phyloP scores from a whole-genome alignment of 1,140 invertebrate species.

The Drosophila sulfurigaster region DNA sequence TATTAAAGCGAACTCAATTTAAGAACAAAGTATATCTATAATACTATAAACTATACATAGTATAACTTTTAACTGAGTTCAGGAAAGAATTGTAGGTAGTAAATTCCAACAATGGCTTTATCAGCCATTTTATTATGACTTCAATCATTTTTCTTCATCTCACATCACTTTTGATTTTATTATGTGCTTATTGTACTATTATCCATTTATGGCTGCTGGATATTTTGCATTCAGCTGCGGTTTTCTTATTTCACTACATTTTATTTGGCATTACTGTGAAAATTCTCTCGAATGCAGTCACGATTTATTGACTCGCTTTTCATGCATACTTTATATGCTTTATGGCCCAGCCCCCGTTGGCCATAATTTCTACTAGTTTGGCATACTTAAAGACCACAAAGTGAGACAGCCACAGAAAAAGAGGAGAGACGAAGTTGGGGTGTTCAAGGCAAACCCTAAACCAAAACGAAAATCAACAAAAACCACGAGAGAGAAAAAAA shows the following conservation, averaged over 20 bases:
- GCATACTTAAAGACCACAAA: constrained; percentile 32
- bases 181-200: background rate
- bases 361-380: constrained; percentile 60
- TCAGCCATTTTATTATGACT: no score
- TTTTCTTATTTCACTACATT: background rate
- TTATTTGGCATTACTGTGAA: constrained; percentile 20
- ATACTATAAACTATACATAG: no score
- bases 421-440: constrained; percentile 22
- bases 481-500: constrained; percentile 27
- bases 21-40: no score
- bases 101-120: no score
- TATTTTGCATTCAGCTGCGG: background rate
- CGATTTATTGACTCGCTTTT: constrained; percentile 70
- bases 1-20: no score
- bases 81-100: no score
- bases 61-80: no score
- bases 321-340: constrained; percentile 26
- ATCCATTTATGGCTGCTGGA: background rate
- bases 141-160: no score
- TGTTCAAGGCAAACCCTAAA: constrained; percentile 30
- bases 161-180: background rate
- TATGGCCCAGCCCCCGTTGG: constrained; percentile 42
- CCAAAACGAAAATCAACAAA: constrained; percentile 38
- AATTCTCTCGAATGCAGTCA: constrained; percentile 62
- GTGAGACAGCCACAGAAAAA: background rate